Base-by-base conservation (phyloP, 2,797 vertebrate genomes). In the Pseudochirops corinnae region DNA sequence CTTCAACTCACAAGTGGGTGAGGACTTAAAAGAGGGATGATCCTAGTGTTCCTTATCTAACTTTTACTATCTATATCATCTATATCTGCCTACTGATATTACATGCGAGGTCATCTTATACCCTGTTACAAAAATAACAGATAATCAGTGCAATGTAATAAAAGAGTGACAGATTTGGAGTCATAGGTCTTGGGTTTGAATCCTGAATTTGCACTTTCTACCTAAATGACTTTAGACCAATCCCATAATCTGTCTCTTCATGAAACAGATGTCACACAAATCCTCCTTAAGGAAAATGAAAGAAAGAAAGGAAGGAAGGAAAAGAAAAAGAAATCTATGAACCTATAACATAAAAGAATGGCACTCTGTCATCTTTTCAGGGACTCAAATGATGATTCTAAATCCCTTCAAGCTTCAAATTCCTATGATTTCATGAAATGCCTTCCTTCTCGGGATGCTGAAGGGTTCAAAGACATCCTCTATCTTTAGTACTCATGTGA, bases 381-480 rank as follows among this genome's bases (percentile, higher is more conserved):
- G 55, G 2, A 92, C 91, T 93, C 93, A 90, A 82, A 93, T 31
- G n/a, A 82, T 82, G n/a, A 82, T 24, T 26, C 0, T 31, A 92
- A 92, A 5, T 94, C 6, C 52, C 91, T 93, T 91, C 57, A 92
- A 67, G 16, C 96, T 57, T 24, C 39, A 57, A 94, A 96, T 91
- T 56, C 57, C 62, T 93, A 57, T 50, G 28, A 26, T 52, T 92
- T 60, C 58, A 92, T 92, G 93, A 94, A 93, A 94, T 93, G 62
- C n/a, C n/a, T 74, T 82, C 90, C 28, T 93, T 90, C 62, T 29
- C 53, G 57, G 56, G 16, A 9, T 46, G 56, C 67, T 93, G 6
- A 91, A 62, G 55, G 87, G 60, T 90, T 10, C 90, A 6, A 46
- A 90, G 87, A 5, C 1, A 91, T 92, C 90, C 11, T 92, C 94